A percentile compares a stretch with the other conserved stretches of the same genome.
These are phyloP conservation scores for Tiliacea aurago DNA, from an alignment of 2,888 invertebrate species.

Conservation along the genomic window DNA sequence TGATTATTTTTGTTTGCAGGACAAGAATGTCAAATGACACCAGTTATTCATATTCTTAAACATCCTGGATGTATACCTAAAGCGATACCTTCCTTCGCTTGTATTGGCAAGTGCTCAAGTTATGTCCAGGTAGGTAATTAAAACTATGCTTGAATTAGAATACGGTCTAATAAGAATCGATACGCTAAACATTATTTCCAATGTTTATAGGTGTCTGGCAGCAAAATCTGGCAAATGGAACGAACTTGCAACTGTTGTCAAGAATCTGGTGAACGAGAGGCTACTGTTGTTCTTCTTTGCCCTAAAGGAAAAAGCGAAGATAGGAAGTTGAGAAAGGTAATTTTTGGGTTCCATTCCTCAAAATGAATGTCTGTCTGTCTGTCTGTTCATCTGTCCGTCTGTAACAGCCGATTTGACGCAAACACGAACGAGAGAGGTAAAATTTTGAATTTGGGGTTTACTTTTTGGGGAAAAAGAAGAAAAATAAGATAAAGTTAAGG, in stretches of 20 bases:
- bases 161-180: not conserved
- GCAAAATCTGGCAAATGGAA: constrained; percentile 99
- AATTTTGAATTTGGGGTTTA: too few species aligned
- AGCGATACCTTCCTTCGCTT: constrained; percentile 98
- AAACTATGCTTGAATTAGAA: not conserved
- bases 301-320: constrained; percentile 97
- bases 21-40: constrained; percentile 97
- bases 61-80: constrained; percentile 98
- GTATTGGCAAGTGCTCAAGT: constrained; percentile 97
- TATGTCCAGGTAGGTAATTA: constrained; percentile 94
- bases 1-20: constrained; percentile 69
- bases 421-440: too few species aligned
- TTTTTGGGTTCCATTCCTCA: not conserved
- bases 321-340: constrained; percentile 95
- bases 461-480: too few species aligned
- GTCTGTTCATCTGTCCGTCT: too few species aligned
- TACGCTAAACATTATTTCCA: not conserved
- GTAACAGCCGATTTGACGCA: too few species aligned
- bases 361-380: too few species aligned
- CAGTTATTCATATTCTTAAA: constrained; percentile 97
- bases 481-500: too few species aligned
- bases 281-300: constrained; percentile 96
- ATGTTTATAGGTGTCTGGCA: constrained; percentile 94
- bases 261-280: constrained; percentile 97
- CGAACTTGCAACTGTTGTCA: constrained; percentile 98